A percentile compares a stretch with the other conserved stretches of the same genome.
Conservation (phyloP, 2,113 vertebrate species). For the Candoia aspera region DNA sequence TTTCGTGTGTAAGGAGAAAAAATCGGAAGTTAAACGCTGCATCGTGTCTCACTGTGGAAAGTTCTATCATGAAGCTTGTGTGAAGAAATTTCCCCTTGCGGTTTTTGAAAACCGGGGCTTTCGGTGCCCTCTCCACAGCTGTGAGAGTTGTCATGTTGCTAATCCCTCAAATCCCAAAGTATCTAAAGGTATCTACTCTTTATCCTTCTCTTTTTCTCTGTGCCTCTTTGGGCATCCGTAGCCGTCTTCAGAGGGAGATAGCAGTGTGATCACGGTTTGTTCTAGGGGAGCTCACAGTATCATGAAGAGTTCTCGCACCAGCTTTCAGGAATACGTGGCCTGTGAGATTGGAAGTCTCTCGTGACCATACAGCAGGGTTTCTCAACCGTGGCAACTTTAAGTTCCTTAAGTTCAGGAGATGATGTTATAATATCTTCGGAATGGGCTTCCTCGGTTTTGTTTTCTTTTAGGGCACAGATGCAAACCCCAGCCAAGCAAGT, state of each 20-base stretch:
- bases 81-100: conserved; percentile 81
- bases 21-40: conserved; percentile 86
- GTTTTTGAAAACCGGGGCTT: conserved; percentile 93
- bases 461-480: no score
- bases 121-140: conserved; percentile 94
- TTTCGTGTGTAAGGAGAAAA: conserved; percentile 89
- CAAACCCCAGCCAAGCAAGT: no score
- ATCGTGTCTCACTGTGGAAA: conserved; percentile 90
- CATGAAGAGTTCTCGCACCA: not conserved
- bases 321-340: not conserved
- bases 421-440: no score
- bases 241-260: not conserved
- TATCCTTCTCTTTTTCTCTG: not conserved
- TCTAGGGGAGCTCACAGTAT: no score
- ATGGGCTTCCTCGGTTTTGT: no score
- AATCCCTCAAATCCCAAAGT: conserved; percentile 82
- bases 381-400: no score
- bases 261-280: not conserved
- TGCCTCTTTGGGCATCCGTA: not conserved
- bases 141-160: conserved; percentile 88
- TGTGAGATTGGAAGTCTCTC: not conserved
- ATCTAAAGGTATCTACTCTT: conserved; percentile 82
- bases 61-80: conserved; percentile 94
- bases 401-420: no score
- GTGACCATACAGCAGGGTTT: no score